Evolutionary conservation across 2,888 invertebrate species (phyloP).

Genomic region (Charanyca ferruginea): DNA sequence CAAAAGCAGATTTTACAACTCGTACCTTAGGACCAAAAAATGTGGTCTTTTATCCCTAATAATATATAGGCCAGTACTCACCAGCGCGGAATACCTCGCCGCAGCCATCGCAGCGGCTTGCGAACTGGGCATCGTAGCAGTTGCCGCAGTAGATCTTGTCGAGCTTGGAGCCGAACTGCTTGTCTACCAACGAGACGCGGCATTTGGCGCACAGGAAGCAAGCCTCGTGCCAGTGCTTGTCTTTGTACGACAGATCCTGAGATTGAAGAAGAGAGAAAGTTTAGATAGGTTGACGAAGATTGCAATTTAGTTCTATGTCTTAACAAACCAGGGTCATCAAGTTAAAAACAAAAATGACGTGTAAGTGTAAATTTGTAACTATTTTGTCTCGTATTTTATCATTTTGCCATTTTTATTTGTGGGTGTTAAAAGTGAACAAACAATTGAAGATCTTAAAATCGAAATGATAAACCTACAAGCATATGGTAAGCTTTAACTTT

Average conservation of each 20-base stretch:
- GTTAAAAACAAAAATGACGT: too few species aligned
- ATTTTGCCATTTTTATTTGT: too few species aligned
- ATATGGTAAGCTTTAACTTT: background rate
- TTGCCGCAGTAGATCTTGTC: slow-evolving; percentile 99
- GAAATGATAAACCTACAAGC: background rate
- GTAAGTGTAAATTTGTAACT: too few species aligned
- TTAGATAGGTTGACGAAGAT: background rate
- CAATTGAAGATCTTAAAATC: background rate
- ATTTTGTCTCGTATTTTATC: too few species aligned
- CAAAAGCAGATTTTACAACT: background rate
- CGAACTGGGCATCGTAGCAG: slow-evolving; percentile 99
- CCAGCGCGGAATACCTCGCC: slow-evolving; percentile 99
- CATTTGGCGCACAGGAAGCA: slow-evolving; percentile 99
- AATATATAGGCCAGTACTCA: slow-evolving; percentile 88
- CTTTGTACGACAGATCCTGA: slow-evolving; percentile 99
- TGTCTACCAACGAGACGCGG: slow-evolving; percentile 99
- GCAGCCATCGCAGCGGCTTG: slow-evolving; percentile 99
- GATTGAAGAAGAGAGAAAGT: slow-evolving; percentile 15
- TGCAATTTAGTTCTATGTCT: too few species aligned
- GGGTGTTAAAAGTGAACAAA: too few species aligned
- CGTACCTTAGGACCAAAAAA: slow-evolving; percentile 16
- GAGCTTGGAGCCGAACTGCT: slow-evolving; percentile 99
- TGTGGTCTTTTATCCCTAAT: background rate
- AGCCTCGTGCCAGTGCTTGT: slow-evolving; percentile 99
- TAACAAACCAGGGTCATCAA: too few species aligned